A percentile compares a stretch with the other conserved stretches of the same genome.
Conservation (phyloP, 1,140 invertebrate genomes). For the Vanessa tameamea region DNA sequence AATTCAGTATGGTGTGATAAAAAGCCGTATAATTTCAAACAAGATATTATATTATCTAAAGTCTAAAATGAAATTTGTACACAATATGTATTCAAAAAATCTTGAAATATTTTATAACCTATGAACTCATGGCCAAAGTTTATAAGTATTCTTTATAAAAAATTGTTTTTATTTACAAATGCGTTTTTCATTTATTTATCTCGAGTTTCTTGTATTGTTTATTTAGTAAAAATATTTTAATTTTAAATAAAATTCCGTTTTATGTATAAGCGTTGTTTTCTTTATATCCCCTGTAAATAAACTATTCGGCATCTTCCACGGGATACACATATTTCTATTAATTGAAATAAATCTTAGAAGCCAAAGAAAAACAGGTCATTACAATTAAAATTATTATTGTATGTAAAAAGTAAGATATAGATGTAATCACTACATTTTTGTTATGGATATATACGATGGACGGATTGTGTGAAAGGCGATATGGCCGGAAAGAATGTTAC, state of each 20-base stretch:
- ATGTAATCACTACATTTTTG: too few species aligned
- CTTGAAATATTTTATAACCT: neutral
- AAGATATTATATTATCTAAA: too few species aligned
- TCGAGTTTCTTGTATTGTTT: conserved; percentile 23
- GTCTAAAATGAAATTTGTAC: neutral
- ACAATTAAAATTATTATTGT: too few species aligned
- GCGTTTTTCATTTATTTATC: conserved; percentile 16
- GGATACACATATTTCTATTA: too few species aligned
- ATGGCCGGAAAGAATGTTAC: too few species aligned
- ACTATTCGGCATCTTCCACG: too few species aligned
- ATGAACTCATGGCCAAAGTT: conserved; percentile 13
- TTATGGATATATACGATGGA: too few species aligned
- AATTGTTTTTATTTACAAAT: conserved; percentile 21
- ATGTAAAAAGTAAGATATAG: too few species aligned
- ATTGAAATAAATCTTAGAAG: too few species aligned
- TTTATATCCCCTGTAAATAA: conserved; percentile 10
- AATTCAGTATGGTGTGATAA: neutral
- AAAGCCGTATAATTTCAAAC: neutral
- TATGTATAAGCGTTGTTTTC: conserved; percentile 21
- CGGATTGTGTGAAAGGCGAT: too few species aligned
- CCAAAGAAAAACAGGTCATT: too few species aligned
- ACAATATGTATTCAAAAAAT: neutral
- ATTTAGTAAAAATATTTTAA: conserved; percentile 13
- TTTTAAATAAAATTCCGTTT: conserved; percentile 30
- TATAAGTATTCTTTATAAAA: conserved; percentile 10